Base-by-base conservation (phyloP, 1,140 invertebrate genomes). In the Leptopilina clavipes region DNA sequence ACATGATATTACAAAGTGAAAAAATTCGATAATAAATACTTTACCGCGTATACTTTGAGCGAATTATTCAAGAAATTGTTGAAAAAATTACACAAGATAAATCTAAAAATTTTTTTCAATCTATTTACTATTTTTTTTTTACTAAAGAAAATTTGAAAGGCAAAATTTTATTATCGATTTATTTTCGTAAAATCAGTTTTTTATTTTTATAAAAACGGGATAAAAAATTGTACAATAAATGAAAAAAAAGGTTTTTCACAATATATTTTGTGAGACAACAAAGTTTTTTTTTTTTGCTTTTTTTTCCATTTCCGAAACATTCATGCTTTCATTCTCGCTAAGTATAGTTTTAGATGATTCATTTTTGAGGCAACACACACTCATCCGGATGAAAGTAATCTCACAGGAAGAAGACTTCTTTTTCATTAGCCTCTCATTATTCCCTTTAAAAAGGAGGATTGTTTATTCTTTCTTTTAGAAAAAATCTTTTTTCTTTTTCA, bases 141-240 rank as follows among this genome's bases (percentile, higher is more conserved):
- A 25, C 18, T 6, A n/a, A 7, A 19, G 6, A 56, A 59, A 31
- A 31, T 31, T 31, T 31, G 25, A 14, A 25, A 37, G 0, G 12
- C 1, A 22, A 65, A 65, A 22, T 65, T 65, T 65, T 25, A 31
- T 65, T 65, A 65, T 22, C 19, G 22, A 65, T 11, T 65, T 65
- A n/a, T 65, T 31, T 12, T 65, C 59, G 11, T n/a, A n/a, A n/a
- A n/a, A n/a, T 14, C 1, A 1, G 17, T 18, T 31, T 12, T 65
- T 65, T 31, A 25, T n/a, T 14, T 65, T n/a, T 14, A 14, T 31
- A 11, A n/a, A 65, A 65, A 65, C 22, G 59, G 22, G 12, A 25
- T 31, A 31, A 65, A 65, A 65, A 65, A 65, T n/a, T 31, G 59
- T 65, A n/a, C 22, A n/a, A 65, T 37, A n/a, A n/a, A n/a, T 22